Conservation (phyloP, 2,797 vertebrate species). For the Acomys russatus region DNA sequence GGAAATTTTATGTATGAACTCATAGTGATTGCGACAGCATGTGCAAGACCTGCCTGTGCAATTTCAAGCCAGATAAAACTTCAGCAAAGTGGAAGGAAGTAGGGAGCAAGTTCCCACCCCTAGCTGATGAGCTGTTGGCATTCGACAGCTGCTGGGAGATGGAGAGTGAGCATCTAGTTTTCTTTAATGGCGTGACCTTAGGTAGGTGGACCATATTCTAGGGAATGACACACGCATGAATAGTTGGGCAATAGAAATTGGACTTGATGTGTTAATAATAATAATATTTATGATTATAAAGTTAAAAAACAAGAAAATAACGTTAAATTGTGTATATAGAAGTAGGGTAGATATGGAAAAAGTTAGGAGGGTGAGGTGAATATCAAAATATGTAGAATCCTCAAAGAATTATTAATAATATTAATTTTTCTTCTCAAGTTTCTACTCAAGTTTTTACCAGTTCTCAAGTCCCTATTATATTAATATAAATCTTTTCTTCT, state of each 20-base stretch:
- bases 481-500: neutral
- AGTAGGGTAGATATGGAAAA: neutral
- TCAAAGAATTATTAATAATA: neutral
- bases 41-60: neutral
- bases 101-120: neutral
- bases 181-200: neutral
- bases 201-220: no score
- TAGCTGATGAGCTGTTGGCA: neutral
- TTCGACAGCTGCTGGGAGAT: neutral
- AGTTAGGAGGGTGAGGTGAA: fast-evolving
- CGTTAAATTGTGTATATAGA: neutral
- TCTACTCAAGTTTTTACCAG: neutral
- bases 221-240: no score
- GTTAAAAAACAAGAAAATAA: neutral
- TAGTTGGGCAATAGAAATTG: neutral
- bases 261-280: neutral
- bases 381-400: neutral
- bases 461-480: neutral
- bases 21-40: neutral
- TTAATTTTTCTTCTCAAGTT: neutral
- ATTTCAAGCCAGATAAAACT: neutral
- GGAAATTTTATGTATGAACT: no score
- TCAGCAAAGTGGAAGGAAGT: neutral
- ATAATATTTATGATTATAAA: neutral
- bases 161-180: neutral